Evolutionary conservation across 2,888 invertebrate species (phyloP).

Genomic region (Digitonthophagus gazella): DNA sequence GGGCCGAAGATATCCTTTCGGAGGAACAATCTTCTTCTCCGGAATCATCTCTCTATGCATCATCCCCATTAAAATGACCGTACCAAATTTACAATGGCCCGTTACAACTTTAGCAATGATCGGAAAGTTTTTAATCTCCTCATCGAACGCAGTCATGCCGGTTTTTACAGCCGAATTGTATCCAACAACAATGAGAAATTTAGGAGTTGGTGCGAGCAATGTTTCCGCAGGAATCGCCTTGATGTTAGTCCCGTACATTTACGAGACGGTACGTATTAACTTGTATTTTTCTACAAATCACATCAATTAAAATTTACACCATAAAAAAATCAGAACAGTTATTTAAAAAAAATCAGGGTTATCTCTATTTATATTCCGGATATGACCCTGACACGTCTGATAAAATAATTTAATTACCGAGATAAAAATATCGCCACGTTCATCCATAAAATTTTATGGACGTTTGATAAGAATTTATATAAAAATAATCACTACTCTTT

Average conservation of each 20-base stretch:
- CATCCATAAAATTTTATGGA: not conserved
- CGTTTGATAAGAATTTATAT: not conserved
- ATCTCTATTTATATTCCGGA: not conserved
- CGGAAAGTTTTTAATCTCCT: slow-evolving; percentile 76
- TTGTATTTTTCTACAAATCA: not conserved
- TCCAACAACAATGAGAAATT: slow-evolving; percentile 76
- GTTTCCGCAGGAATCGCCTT: slow-evolving; percentile 73
- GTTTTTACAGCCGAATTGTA: slow-evolving; percentile 77
- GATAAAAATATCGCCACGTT: no score
- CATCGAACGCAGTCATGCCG: slow-evolving; percentile 77
- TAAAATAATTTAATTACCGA: not conserved
- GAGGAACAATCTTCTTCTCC: slow-evolving; percentile 65
- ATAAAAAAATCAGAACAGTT: not conserved
- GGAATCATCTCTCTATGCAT: slow-evolving; percentile 66
- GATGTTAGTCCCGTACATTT: slow-evolving; percentile 75
- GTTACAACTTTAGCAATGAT: slow-evolving; percentile 74
- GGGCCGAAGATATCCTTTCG: slow-evolving; percentile 71
- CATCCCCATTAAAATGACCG: slow-evolving; percentile 55
- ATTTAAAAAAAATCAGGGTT: not conserved
- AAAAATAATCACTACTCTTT: slow-evolving; percentile 7
- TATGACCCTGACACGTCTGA: not conserved
- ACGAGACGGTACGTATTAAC: slow-evolving; percentile 67
- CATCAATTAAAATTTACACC: not conserved
- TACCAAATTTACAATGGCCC: slow-evolving; percentile 62
- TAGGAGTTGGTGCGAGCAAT: slow-evolving; percentile 74